phyloP scores from a whole-genome alignment of 2,797 vertebrate species.

The Erpetoichthys calabaricus region DNA sequence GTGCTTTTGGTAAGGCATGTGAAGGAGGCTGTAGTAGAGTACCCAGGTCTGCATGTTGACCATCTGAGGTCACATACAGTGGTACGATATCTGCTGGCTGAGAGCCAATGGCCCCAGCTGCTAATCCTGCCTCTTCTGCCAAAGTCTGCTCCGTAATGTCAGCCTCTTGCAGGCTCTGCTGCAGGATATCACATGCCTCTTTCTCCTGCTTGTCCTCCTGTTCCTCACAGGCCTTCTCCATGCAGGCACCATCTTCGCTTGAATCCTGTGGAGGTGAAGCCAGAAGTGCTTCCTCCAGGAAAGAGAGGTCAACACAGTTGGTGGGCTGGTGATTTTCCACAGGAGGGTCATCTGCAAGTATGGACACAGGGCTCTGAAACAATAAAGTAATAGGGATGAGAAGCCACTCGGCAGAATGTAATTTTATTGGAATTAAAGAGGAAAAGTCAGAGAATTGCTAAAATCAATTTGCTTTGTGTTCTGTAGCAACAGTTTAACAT shows the following conservation, averaged over 20 bases:
- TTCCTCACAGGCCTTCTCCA: slow-evolving; percentile 31
- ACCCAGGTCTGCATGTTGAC: slow-evolving; percentile 20
- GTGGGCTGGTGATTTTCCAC: slow-evolving; percentile 46
- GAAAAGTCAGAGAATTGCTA: too few species aligned
- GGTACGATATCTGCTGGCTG: slow-evolving; percentile 38
- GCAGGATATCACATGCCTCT: slow-evolving; percentile 57
- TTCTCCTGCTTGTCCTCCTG: slow-evolving; percentile 35
- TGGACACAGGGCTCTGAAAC: slow-evolving; percentile 52
- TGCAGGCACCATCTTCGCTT: slow-evolving; percentile 25
- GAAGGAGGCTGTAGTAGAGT: slow-evolving; percentile 24
- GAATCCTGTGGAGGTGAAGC: slow-evolving; percentile 33
- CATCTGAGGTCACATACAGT: slow-evolving; percentile 26
- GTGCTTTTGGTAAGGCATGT: slow-evolving; percentile 39
- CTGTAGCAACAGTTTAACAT: too few species aligned
- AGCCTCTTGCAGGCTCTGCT: slow-evolving; percentile 62
- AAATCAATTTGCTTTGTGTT: too few species aligned
- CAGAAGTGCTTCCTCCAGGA: slow-evolving; percentile 60
- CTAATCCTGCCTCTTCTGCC: slow-evolving; percentile 51
- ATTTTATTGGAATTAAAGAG: too few species aligned
- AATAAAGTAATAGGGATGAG: too few species aligned
- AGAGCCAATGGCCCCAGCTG: slow-evolving; percentile 3
- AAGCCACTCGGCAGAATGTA: too few species aligned
- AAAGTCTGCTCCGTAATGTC: slow-evolving; percentile 66
- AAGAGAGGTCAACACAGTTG: slow-evolving; percentile 59
- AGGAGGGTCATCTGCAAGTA: slow-evolving; percentile 50